Conservation (phyloP, 2,888 invertebrate species). For the Meloe dianella region DNA sequence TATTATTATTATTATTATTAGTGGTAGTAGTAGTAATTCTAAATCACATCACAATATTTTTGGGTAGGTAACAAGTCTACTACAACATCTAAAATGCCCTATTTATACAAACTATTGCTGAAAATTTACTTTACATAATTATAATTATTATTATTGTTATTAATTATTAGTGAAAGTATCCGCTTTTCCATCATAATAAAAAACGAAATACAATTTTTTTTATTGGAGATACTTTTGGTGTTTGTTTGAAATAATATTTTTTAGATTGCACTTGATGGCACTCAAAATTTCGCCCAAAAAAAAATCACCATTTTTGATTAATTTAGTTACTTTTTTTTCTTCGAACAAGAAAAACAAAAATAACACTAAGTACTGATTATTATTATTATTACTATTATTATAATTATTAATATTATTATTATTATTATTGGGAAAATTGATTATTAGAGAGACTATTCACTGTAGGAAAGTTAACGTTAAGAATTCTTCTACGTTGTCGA, state of each 20-base stretch:
- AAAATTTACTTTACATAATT: slow-evolving; percentile 14
- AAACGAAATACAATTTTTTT: neutral
- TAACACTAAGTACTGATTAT: slow-evolving; percentile 2
- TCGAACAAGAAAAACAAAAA: neutral
- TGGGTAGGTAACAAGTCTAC: slow-evolving; percentile 31
- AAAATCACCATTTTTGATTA: neutral
- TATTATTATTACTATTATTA: neutral
- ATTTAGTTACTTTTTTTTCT: no score
- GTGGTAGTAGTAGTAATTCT: slow-evolving; percentile 42
- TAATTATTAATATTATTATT: neutral
- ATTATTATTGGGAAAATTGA: no score
- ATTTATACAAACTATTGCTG: slow-evolving; percentile 31
- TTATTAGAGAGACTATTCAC: neutral
- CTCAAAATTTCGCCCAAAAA: neutral
- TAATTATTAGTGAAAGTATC: neutral
- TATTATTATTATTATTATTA: neutral
- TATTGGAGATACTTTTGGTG: slow-evolving; percentile 11
- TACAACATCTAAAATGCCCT: slow-evolving; percentile 19
- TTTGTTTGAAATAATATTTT: slow-evolving; percentile 11
- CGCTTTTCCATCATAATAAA: no score
- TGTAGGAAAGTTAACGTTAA: neutral
- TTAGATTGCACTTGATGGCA: slow-evolving; percentile 15
- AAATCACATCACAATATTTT: slow-evolving; percentile 54
- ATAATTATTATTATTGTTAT: slow-evolving; percentile 3
- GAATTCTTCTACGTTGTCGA: slow-evolving; percentile 22